Percentiles rank a stretch among this genome's conserved stretches.
Conservation (phyloP, 2,797 vertebrate genomes). For the Telmatherina bonti region DNA sequence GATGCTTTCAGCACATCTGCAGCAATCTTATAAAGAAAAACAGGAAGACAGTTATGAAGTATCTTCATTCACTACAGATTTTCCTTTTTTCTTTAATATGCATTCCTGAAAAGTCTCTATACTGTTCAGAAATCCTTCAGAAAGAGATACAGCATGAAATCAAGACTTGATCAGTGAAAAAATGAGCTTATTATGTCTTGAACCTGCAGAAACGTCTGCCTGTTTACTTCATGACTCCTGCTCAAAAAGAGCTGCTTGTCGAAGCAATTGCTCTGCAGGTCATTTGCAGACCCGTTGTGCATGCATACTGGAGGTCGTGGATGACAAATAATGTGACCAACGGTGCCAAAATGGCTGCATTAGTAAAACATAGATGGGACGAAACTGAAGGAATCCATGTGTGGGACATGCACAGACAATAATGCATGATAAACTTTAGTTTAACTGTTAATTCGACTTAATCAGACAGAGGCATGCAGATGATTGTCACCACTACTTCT, state of each 20-base stretch:
- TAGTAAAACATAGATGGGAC: not conserved
- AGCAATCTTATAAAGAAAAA: not conserved
- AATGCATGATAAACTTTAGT: not conserved
- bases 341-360: not conserved
- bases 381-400: not conserved
- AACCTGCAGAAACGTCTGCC: not conserved
- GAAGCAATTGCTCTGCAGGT: not conserved
- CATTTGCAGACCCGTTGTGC: not conserved
- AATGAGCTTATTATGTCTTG: not conserved
- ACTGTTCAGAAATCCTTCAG: no score
- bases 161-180: not conserved
- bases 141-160: not conserved
- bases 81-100: not conserved
- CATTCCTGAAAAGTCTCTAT: no score
- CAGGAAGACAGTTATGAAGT: not conserved
- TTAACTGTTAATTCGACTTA: not conserved
- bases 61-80: not conserved
- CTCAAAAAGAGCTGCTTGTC: not conserved
- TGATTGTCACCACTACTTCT: not conserved
- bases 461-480: not conserved
- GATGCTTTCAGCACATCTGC: slow-evolving; percentile 21
- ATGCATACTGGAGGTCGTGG: not conserved
- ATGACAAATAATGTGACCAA: not conserved
- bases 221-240: not conserved
- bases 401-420: not conserved